Evolutionary conservation across 2,888 invertebrate genomes (phyloP), one percentile per base, ranked within the genome.

Genomic region (Lochmaea capreae): DNA sequence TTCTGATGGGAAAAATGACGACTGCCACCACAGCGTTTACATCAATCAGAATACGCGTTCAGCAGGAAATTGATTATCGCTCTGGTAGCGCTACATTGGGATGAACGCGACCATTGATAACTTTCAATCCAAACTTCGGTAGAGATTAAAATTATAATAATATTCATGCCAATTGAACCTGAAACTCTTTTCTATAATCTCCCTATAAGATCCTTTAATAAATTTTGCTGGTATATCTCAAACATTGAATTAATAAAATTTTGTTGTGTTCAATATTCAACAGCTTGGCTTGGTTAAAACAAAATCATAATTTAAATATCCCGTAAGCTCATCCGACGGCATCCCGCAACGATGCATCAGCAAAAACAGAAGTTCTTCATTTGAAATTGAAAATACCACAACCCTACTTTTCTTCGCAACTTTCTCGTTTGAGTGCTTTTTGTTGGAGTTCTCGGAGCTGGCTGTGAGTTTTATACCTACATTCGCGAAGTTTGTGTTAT

Each of bases 251-350:
- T 46, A 1, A 46, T 46, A 39, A 61, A 61, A n/a, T 16, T 61
- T 61, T n/a, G 39, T 11, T 11, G 14, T 39, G 61, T 61, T 61
- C 39, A 61, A 61, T 61, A 61, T 61, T 61, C 61, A 61, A 39
- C 61, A 61, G 39, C 39, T 61, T n/a, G 61, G 8, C 33, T 33
- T 16, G 61, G 6, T 11, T 61, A 39, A 61, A 61, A n/a, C 33
- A 39, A 61, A 33, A 12, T 39, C 61, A 14, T 61, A 61, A 61
- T 61, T 61, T 61, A n/a, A 61, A 61, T 61, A 61, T 39, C n/a
- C 33, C 61, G n/a, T 39, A 59, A 59, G 39, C 16, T 18, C 54
- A 54, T 10, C 3, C 54, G 10, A 54, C 61, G 39, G 16, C 8
- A 8, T n/a, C n/a, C 61, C 61, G 39, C 61, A 61, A 39, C 61